phyloP scores from a whole-genome alignment of 2,113 vertebrate species.

The Psilopsiagon aurifrons region DNA sequence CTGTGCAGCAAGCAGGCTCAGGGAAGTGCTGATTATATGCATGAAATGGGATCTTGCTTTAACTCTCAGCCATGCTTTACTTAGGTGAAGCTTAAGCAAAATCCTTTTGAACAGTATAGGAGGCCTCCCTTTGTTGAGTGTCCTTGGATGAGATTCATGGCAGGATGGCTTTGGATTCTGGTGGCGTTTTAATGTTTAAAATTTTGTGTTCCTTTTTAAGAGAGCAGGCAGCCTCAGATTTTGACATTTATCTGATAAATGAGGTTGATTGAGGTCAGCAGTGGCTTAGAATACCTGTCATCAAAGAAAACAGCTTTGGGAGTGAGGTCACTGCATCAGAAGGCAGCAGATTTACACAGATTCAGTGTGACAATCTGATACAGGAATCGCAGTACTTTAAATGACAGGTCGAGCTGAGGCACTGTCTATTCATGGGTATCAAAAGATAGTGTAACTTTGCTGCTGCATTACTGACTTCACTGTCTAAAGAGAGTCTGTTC shows the following conservation, averaged over 20 bases:
- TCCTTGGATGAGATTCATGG: not conserved
- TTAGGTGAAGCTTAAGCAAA: not conserved
- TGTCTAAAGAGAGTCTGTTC: not conserved
- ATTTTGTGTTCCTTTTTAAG: not conserved
- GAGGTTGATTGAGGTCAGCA: not conserved
- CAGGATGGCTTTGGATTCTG: not conserved
- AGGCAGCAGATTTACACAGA: not conserved
- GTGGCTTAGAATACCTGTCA: not conserved
- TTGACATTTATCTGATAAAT: not conserved
- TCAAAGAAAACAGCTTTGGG: not conserved
- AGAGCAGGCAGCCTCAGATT: not conserved
- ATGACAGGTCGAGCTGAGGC: not conserved
- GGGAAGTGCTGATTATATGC: not conserved
- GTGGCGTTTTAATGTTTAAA: not conserved
- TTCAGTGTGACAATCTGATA: not conserved
- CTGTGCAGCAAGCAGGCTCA: not conserved
- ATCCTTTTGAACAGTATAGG: not conserved
- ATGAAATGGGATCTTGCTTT: not conserved
- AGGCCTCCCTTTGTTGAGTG: not conserved
- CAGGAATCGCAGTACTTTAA: not conserved
- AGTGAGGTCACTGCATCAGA: not conserved
- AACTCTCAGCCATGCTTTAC: not conserved
- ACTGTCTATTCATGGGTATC: not conserved
- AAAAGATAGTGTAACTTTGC: not conserved
- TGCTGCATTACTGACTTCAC: not conserved